Evolutionary conservation across 2,113 vertebrate genomes (phyloP).

Genomic region (Poicephalus meyeri): DNA sequence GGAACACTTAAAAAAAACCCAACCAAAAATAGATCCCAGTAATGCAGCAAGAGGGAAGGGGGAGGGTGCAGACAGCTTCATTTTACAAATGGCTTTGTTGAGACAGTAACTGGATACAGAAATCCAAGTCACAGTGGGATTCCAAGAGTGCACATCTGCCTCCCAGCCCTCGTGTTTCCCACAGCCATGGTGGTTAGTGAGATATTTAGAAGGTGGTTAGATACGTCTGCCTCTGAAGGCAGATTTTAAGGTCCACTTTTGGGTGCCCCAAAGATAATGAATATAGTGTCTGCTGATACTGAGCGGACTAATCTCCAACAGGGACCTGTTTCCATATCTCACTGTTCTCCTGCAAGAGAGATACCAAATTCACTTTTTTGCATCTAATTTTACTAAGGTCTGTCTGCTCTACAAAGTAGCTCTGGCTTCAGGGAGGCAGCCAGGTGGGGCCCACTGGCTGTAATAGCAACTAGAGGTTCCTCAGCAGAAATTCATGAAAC

Average conservation of each 20-base stretch:
- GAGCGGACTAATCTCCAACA: not conserved
- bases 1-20: too few species aligned
- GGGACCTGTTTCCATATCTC: not conserved
- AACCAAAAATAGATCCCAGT: slow-evolving; percentile 51
- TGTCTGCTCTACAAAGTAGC: not conserved
- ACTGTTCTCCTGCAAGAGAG: not conserved
- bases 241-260: not conserved
- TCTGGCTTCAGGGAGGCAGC: not conserved
- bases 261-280: not conserved
- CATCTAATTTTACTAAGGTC: not conserved
- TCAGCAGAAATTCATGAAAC: not conserved
- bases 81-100: slow-evolving; percentile 61
- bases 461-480: not conserved
- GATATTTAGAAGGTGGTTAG: not conserved
- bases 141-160: slow-evolving; percentile 55
- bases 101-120: slow-evolving; percentile 63
- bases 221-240: not conserved
- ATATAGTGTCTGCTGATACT: not conserved
- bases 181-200: not conserved
- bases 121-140: slow-evolving; percentile 37
- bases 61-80: slow-evolving; percentile 40
- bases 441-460: not conserved
- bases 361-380: not conserved
- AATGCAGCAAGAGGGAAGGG: slow-evolving; percentile 40
- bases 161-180: slow-evolving; percentile 12